These are phyloP conservation scores for Actenoides hombroni DNA, from an alignment of 2,113 vertebrate species.

Conservation along the genomic window DNA sequence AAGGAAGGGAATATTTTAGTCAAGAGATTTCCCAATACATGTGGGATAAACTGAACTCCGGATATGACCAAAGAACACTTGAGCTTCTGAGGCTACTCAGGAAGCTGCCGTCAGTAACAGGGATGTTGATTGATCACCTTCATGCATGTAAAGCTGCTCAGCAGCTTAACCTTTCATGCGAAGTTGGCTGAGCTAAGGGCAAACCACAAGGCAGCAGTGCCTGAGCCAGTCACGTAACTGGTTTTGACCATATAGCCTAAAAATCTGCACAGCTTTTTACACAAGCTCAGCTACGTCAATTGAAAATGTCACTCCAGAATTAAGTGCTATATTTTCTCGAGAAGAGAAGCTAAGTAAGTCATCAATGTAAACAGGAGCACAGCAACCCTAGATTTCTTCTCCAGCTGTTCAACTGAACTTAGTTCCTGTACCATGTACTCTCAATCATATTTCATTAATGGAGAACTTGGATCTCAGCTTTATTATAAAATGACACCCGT, in stretches of 20 bases:
- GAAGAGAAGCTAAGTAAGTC: not conserved
- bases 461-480: not conserved
- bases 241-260: not conserved
- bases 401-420: not conserved
- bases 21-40: slow-evolving; percentile 4
- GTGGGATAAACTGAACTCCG: slow-evolving; percentile 29
- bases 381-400: not conserved
- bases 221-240: not conserved
- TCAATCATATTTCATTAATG: not conserved
- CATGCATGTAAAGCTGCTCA: not conserved
- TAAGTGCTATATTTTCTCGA: not conserved
- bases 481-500: not conserved
- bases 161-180: not conserved
- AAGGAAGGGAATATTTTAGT: not conserved
- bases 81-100: not conserved
- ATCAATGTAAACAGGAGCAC: not conserved
- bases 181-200: not conserved
- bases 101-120: not conserved
- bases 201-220: not conserved
- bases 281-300: not conserved
- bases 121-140: not conserved
- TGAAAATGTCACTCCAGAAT: not conserved
- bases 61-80: slow-evolving; percentile 23
- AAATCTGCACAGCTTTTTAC: not conserved
- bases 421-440: not conserved